A percentile compares a stretch with the other conserved stretches of the same genome.
Evolutionary conservation across 2,888 invertebrate species (phyloP).

Genomic region (Ptilodon capucinus): DNA sequence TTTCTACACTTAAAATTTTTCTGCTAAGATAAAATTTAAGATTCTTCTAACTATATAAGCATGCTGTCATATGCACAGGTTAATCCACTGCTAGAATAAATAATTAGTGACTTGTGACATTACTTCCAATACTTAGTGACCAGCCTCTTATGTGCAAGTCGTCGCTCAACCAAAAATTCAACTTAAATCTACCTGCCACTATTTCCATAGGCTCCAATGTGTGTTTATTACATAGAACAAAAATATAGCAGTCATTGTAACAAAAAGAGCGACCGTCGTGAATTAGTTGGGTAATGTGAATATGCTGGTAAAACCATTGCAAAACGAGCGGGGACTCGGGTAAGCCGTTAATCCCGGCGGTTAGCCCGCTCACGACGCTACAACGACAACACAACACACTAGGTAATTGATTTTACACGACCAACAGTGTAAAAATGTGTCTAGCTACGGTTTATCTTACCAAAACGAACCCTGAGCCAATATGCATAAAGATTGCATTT

Average conservation of each 20-base stretch:
- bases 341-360: constrained; percentile 39
- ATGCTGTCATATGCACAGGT: background rate
- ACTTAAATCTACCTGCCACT: no score
- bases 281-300: constrained; percentile 8
- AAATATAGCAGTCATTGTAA: background rate
- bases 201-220: no score
- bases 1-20: no score
- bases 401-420: constrained; percentile 39
- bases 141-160: no score
- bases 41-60: background rate
- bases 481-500: no score
- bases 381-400: constrained; percentile 25
- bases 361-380: constrained; percentile 29
- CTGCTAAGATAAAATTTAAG: background rate
- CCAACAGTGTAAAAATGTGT: constrained; percentile 18
- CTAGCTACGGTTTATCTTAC: background rate
- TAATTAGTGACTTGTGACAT: no score
- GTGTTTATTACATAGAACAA: no score
- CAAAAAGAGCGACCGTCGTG: background rate
- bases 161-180: no score
- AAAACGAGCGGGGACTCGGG: constrained; percentile 29
- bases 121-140: no score
- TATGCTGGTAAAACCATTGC: constrained; percentile 28
- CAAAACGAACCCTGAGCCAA: no score
- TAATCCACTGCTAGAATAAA: no score